Percentiles rank a stretch among this genome's conserved stretches.
These are phyloP conservation scores for Paedocypris sp. DNA, from an alignment of 2,113 vertebrate species.

Conservation along the genomic window DNA sequence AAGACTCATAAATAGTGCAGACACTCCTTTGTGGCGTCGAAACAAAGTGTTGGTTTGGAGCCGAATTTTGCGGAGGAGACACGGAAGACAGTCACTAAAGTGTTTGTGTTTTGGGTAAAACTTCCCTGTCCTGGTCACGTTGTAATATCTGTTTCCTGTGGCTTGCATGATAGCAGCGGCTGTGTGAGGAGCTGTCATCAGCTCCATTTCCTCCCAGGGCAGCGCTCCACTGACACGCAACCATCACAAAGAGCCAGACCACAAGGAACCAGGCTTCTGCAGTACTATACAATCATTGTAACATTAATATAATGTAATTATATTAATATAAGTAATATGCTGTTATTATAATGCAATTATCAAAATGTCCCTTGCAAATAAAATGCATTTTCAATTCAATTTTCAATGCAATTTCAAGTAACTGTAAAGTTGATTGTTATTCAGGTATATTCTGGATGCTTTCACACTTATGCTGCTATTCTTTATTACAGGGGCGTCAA, in stretches of 20 bases:
- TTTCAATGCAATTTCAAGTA: too few relatives aligned
- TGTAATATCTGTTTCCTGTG: conserved; percentile 41
- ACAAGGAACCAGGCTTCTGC: too few relatives aligned
- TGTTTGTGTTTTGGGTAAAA: conserved; percentile 36
- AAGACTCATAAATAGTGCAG: conserved; percentile 46
- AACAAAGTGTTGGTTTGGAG: conserved; percentile 56
- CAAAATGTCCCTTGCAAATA: too few relatives aligned
- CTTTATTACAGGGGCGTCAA: too few relatives aligned
- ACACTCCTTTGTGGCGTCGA: conserved; percentile 60
- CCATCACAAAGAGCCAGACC: background rate
- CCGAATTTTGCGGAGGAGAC: background rate
- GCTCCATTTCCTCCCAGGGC: background rate
- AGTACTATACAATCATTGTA: too few relatives aligned
- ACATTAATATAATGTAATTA: too few relatives aligned
- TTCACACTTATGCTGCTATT: too few relatives aligned
- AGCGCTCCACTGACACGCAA: conserved; percentile 32
- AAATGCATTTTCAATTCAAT: too few relatives aligned
- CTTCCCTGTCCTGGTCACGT: conserved; percentile 30
- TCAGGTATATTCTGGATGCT: too few relatives aligned
- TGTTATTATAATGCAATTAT: too few relatives aligned
- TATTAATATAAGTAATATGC: too few relatives aligned
- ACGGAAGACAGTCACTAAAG: conserved; percentile 11
- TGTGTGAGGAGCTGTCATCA: conserved; percentile 28
- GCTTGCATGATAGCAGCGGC: conserved; percentile 19
- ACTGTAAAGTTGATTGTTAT: too few relatives aligned